phyloP scores from a whole-genome alignment of 2,797 vertebrate genomes.

The Poeciliopsis paucimaculata region DNA sequence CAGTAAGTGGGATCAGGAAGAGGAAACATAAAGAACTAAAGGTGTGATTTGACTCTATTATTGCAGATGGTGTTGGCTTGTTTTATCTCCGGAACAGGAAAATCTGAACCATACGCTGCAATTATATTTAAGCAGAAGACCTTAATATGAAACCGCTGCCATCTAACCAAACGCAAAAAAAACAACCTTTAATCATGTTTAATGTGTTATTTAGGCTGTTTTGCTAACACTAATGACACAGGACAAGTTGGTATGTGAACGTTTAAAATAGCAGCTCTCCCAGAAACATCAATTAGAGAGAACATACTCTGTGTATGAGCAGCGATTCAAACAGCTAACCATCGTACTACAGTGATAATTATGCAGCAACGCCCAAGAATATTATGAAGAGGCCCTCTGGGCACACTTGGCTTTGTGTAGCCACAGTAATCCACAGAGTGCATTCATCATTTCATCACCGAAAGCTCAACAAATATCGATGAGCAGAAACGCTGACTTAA shows the following conservation, averaged over 20 bases:
- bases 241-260: neutral
- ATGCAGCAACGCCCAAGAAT: conserved; percentile 34
- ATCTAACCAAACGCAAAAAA: conserved; percentile 25
- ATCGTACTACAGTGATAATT: conserved; percentile 48
- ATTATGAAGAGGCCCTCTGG: conserved; percentile 41
- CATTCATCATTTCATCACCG: conserved; percentile 53
- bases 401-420: conserved; percentile 18
- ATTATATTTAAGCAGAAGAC: conserved; percentile 18
- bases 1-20: neutral
- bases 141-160: conserved; percentile 27
- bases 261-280: conserved; percentile 13
- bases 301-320: neutral
- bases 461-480: conserved; percentile 38
- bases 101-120: conserved; percentile 25
- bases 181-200: neutral
- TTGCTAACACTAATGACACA: conserved; percentile 21
- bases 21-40: neutral
- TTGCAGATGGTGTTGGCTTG: conserved; percentile 15
- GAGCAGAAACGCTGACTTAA: conserved; percentile 27
- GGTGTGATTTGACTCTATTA: conserved; percentile 2
- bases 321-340: conserved; percentile 11
- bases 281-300: neutral
- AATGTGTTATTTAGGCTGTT: conserved; percentile 12
- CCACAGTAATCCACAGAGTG: conserved; percentile 17
- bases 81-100: conserved; percentile 18